Conservation (phyloP, 1,140 invertebrate genomes). For the Phocides pigmalion region DNA sequence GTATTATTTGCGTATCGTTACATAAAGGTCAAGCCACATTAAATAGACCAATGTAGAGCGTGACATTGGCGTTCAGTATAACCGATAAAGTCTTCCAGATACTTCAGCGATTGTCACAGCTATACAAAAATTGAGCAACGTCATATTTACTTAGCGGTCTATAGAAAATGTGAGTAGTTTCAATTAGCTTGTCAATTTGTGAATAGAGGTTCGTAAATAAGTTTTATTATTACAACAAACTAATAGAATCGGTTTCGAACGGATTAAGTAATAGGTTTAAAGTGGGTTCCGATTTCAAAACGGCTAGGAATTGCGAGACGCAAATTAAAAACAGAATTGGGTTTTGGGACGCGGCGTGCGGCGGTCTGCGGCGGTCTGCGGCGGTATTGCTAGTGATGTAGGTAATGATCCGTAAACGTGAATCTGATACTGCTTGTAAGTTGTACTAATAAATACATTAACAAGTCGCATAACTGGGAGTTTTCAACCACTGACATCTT, state of each 20-base stretch:
- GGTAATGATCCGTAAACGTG: background rate
- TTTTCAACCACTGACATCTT: too few relatives aligned
- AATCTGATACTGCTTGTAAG: background rate
- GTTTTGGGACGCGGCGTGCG: constrained; percentile 44
- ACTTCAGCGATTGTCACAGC: constrained; percentile 5
- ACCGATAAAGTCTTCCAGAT: constrained; percentile 18
- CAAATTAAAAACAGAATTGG: constrained; percentile 64
- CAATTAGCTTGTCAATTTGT: constrained; percentile 46
- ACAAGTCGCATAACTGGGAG: too few relatives aligned
- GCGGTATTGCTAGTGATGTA: constrained; percentile 21
- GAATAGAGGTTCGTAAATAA: constrained; percentile 46
- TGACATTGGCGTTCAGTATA: constrained; percentile 11
- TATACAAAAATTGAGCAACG: constrained; percentile 32
- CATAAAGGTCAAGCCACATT: constrained; percentile 5
- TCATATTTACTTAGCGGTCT: constrained; percentile 31
- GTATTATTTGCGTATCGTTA: background rate
- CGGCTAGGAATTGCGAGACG: constrained; percentile 57
- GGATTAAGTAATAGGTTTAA: constrained; percentile 74
- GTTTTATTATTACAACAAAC: constrained; percentile 50
- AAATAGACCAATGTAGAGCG: constrained; percentile 15
- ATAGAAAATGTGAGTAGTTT: constrained; percentile 44
- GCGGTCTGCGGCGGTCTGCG: constrained; percentile 27
- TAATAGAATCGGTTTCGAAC: constrained; percentile 46
- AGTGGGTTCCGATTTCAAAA: constrained; percentile 53
- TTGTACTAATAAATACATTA: background rate